Evolutionary conservation across 2,113 vertebrate genomes (phyloP).

Genomic region (Gadus chalcogrammus): DNA sequence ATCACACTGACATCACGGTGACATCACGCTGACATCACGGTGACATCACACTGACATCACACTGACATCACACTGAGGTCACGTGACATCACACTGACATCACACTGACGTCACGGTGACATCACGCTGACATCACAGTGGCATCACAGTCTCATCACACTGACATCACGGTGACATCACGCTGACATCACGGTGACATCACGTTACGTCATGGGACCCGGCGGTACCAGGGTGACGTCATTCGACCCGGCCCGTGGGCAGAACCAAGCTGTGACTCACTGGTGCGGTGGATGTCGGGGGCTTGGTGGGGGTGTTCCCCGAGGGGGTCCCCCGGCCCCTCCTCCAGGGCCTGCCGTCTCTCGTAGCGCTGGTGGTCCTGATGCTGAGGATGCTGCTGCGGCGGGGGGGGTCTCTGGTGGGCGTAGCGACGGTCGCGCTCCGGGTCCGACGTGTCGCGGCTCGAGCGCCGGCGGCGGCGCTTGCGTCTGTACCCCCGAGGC

Average conservation of each 20-base stretch:
- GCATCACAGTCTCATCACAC: no score
- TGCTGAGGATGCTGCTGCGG: slow-evolving; percentile 17
- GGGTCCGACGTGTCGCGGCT: slow-evolving; percentile 64
- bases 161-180: neutral
- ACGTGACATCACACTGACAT: neutral
- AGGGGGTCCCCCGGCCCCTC: slow-evolving; percentile 57
- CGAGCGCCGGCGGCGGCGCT: slow-evolving; percentile 78
- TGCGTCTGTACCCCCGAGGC: slow-evolving; percentile 79
- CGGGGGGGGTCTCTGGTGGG: slow-evolving; percentile 38
- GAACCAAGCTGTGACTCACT: slow-evolving; percentile 74
- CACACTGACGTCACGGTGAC: neutral
- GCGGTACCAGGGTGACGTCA: neutral
- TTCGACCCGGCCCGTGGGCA: neutral
- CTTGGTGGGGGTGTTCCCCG: slow-evolving; percentile 46
- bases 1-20: neutral
- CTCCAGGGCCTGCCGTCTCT: slow-evolving; percentile 59
- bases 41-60: neutral
- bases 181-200: neutral
- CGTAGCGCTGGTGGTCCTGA: slow-evolving; percentile 63
- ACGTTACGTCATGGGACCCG: neutral
- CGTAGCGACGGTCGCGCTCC: slow-evolving; percentile 65
- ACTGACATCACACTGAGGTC: neutral
- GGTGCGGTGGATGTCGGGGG: slow-evolving; percentile 76
- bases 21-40: no score
- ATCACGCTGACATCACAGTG: neutral